Conservation (phyloP, 2,113 vertebrate species). For the Tinamus guttatus region DNA sequence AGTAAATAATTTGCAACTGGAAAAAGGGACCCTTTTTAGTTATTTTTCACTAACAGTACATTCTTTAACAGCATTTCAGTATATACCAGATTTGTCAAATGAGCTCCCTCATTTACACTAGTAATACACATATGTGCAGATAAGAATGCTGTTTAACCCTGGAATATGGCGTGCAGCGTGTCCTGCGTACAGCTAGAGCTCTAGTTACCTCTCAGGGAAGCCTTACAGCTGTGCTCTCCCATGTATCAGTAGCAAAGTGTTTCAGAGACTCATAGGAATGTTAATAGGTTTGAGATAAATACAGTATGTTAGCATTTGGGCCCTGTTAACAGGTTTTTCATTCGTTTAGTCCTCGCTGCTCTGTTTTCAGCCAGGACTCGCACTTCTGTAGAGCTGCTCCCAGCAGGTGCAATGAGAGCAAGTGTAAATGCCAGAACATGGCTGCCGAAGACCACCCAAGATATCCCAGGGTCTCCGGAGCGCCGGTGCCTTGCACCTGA, state of each 20-base stretch:
- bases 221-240: conserved; percentile 7
- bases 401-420: neutral
- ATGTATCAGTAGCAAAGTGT: conserved; percentile 46
- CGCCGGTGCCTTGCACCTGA: too few species aligned
- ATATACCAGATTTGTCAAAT: neutral
- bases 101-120: neutral
- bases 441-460: neutral
- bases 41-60: neutral
- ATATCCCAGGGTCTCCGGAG: neutral
- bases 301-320: conserved; percentile 11
- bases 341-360: conserved; percentile 9
- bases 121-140: neutral
- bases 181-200: conserved; percentile 5
- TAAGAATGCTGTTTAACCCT: conserved; percentile 40
- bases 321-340: conserved; percentile 12
- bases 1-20: neutral
- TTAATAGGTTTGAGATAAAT: conserved; percentile 61
- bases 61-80: neutral
- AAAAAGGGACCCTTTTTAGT: neutral
- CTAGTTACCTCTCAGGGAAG: conserved; percentile 44
- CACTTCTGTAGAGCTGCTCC: neutral
- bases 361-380: conserved; percentile 13
- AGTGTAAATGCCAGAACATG: neutral
- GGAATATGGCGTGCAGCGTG: neutral
- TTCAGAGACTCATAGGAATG: conserved; percentile 34